A percentile compares a stretch with the other conserved stretches of the same genome.
These are phyloP conservation scores for Drosophila ohnishii DNA, from an alignment of 1,140 invertebrate species.

Conservation along the genomic window DNA sequence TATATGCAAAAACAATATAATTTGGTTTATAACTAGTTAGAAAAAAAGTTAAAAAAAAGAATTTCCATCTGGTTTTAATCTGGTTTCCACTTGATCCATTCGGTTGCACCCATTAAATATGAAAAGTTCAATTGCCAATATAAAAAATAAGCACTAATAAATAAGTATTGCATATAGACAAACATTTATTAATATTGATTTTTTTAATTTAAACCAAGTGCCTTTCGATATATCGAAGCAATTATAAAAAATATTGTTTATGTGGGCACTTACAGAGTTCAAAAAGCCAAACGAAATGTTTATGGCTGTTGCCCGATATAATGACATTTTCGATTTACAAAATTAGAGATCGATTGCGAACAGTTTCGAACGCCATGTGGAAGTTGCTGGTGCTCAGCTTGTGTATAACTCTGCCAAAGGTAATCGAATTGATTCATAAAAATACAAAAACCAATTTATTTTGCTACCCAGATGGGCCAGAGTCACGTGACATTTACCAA, in stretches of 20 bases:
- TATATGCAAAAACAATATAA: background rate
- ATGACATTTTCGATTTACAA: slow-evolving; percentile 2
- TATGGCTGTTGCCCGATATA: slow-evolving; percentile 11
- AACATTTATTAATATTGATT: background rate
- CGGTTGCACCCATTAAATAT: background rate
- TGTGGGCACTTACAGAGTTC: background rate
- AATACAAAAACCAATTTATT: background rate
- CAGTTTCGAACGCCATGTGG: slow-evolving; percentile 17
- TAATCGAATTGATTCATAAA: background rate
- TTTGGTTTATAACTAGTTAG: background rate
- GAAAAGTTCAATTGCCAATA: background rate
- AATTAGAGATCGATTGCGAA: background rate
- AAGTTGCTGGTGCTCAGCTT: slow-evolving; percentile 12
- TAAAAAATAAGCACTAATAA: background rate
- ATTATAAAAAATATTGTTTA: background rate
- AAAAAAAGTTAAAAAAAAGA: too few relatives aligned
- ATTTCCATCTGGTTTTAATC: background rate
- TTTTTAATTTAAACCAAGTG: background rate
- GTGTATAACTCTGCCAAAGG: slow-evolving; percentile 25
- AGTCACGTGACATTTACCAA: slow-evolving; percentile 49
- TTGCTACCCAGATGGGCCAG: slow-evolving; percentile 4
- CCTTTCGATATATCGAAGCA: background rate
- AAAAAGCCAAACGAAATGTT: slow-evolving; percentile 1
- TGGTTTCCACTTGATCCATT: background rate
- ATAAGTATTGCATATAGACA: background rate